Conservation (phyloP, 2,113 vertebrate species). For the Apodemus speciosus region DNA sequence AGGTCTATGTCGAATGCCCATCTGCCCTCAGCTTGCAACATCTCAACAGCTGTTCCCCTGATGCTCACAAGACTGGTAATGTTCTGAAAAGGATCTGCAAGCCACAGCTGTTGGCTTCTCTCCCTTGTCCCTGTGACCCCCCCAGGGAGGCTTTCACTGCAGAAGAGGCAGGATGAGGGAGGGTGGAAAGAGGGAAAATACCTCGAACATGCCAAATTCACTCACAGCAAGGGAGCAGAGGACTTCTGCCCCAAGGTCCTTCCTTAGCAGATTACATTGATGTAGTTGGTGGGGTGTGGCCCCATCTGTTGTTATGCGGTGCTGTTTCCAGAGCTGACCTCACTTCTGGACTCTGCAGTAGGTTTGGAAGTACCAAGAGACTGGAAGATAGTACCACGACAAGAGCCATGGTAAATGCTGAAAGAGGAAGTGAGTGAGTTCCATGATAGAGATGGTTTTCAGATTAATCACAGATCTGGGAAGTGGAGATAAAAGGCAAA, state of each 20-base stretch:
- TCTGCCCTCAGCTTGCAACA: not conserved
- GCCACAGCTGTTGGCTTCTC: not conserved
- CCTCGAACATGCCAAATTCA: not conserved
- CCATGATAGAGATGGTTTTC: not conserved
- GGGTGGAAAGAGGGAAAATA: not conserved
- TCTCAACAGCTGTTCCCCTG: not conserved
- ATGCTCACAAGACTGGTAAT: not conserved
- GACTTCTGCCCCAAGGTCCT: not conserved
- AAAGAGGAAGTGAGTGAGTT: slow-evolving; percentile 9
- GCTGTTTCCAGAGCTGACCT: not conserved
- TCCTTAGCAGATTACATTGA: not conserved
- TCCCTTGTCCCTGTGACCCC: not conserved
- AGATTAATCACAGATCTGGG: not conserved
- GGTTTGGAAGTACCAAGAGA: not conserved
- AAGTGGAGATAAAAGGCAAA: not conserved
- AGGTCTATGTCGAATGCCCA: not conserved
- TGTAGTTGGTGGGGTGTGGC: not conserved
- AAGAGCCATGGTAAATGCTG: not conserved
- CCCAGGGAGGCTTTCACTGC: not conserved
- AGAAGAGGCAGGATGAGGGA: not conserved
- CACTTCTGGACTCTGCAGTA: not conserved
- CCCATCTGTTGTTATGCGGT: slow-evolving; percentile 1
- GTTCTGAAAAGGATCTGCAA: slow-evolving; percentile 1
- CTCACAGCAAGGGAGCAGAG: not conserved
- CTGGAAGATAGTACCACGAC: not conserved